Base-by-base conservation (phyloP, 1,140 invertebrate genomes). In the Bombus cullumanus region DNA sequence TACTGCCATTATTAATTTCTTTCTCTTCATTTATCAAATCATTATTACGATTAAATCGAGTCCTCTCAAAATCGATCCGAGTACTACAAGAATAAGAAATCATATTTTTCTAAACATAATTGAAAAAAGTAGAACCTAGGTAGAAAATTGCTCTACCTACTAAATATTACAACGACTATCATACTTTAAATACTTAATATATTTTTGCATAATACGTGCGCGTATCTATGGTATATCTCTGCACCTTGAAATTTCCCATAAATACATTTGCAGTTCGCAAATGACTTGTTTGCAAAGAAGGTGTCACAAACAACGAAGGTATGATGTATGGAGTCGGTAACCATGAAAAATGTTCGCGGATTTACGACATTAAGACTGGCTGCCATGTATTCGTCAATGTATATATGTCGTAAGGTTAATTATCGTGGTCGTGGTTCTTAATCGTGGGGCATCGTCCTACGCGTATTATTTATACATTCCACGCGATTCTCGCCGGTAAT, bases 381-480 rank as follows among this genome's bases (percentile, higher is more conserved):
- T 68, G 47, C 47, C 47, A 53, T 22, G 69, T 75, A 73, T 79
- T 62, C 34, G 62, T 57, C 69, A 64, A 34, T 57, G n/a, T 72
- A 59, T 39, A 87, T 57, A 74, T 71, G 59, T 59, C 73, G 76
- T 59, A 57, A 53, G 34, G 41, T 77, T 83, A 73, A 75, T 71
- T 47, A 53, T 77, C 71, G 37, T 8, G 47, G 74, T 39, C 43
- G 69, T 13, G 69, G 39, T 31, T 39, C 71, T 82, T 53, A 82
- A 37, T 73, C 71, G 41, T 22, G 53, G 28, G 9, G 39, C 47
- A n/a, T 53, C 18, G 47, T 12, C 53, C 57, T 47, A 15, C 15
- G 3, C 8, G 25, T 34, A 53, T 82, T 82, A 82, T 31, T 74
- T 82, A 74, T 82, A 25, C 71, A 82, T 75, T 74, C 71, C 71